Evolutionary conservation across 2,888 invertebrate genomes (phyloP).

Genomic region (Tenthredo amoena): DNA sequence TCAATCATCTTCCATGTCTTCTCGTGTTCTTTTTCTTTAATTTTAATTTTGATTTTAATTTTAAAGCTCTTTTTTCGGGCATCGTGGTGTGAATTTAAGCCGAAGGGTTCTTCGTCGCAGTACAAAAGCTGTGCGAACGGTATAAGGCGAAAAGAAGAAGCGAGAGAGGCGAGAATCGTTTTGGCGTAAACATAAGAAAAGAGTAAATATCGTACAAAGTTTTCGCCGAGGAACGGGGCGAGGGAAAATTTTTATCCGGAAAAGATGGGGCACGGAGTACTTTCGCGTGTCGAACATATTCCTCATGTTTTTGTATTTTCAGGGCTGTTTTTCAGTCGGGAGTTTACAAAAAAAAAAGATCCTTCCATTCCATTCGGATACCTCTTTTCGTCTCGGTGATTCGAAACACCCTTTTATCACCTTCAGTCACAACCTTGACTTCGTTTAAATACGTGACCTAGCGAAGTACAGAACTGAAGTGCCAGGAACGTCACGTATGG

Average conservation of each 20-base stretch:
- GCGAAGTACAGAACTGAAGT: background rate
- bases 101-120: background rate
- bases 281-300: background rate
- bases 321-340: background rate
- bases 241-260: background rate
- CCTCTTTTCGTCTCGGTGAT: background rate
- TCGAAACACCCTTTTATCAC: background rate
- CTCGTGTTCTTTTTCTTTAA: background rate
- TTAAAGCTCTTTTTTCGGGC: background rate
- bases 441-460: background rate
- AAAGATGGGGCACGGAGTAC: background rate
- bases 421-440: constrained; percentile 22
- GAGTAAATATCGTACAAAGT: background rate
- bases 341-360: background rate
- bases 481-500: constrained; percentile 20
- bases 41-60: background rate
- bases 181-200: background rate
- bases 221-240: background rate
- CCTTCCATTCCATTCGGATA: background rate
- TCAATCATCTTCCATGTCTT: background rate
- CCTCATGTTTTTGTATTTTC: background rate
- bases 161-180: background rate
- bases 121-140: background rate
- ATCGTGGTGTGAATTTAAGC: background rate
- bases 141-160: background rate